phyloP scores from a whole-genome alignment of 2,113 vertebrate genomes.

The Rhabdomys dilectus region DNA sequence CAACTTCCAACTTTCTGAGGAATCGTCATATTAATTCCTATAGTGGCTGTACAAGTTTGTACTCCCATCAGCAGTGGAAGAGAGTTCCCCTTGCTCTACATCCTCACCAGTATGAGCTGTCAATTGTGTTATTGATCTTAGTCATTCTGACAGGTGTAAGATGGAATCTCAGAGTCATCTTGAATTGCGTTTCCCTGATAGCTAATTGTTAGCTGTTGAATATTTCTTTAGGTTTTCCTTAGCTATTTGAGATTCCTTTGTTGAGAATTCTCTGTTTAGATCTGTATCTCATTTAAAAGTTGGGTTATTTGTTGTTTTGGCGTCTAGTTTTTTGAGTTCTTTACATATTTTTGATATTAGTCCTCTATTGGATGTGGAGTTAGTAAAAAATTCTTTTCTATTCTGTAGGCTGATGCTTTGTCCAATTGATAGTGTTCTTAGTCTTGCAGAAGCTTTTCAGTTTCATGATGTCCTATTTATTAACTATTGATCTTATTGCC shows the following conservation, averaged over 20 bases:
- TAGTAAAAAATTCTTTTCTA: not conserved
- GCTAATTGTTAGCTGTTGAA: not conserved
- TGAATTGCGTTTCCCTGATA: not conserved
- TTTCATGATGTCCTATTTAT: not conserved
- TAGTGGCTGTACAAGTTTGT: not conserved
- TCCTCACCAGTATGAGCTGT: not conserved
- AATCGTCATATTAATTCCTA: not conserved
- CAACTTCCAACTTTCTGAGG: not conserved
- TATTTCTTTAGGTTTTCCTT: not conserved
- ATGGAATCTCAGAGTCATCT: not conserved
- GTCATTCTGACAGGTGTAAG: not conserved
- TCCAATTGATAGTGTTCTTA: not conserved
- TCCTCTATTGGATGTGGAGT: not conserved
- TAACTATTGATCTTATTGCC: not conserved
- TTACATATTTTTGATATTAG: not conserved
- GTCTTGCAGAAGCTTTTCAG: not conserved
- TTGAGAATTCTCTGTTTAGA: not conserved
- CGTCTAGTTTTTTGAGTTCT: not conserved
- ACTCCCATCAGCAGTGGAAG: not conserved
- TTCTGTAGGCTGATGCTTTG: not conserved
- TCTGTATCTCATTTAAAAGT: not conserved
- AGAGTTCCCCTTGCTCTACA: not conserved
- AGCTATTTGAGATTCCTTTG: not conserved
- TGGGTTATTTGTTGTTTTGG: not conserved
- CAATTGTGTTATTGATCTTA: not conserved